phyloP scores from a whole-genome alignment of 2,888 invertebrate genomes.

The Watsonalla cultraria region DNA sequence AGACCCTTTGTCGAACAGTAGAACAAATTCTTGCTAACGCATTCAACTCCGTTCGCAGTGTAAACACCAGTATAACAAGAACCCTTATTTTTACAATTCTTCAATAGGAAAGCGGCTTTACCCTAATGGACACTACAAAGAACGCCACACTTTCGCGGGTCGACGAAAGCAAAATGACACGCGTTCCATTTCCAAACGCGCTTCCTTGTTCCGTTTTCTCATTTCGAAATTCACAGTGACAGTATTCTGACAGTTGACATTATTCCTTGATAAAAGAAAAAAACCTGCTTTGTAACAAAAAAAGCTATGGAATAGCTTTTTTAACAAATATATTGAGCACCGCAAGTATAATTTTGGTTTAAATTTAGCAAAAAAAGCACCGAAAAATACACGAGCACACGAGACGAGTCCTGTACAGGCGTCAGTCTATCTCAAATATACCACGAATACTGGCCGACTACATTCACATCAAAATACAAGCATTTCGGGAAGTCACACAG shows the following conservation, averaged over 20 bases:
- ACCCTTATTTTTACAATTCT: conserved; percentile 8
- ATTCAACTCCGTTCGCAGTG: conserved; percentile 17
- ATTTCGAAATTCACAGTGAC: conserved; percentile 29
- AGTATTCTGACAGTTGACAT: conserved; percentile 2
- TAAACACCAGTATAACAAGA: conserved; percentile 22
- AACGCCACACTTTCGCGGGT: conserved; percentile 34
- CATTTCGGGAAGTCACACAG: conserved; percentile 55
- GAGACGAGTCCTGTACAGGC: conserved; percentile 52
- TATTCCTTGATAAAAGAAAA: not conserved
- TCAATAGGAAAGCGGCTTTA: conserved; percentile 20
- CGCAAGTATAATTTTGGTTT: no score
- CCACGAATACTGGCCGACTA: conserved; percentile 54
- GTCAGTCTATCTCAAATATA: conserved; percentile 51
- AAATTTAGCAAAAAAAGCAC: conserved; percentile 21
- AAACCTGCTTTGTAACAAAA: not conserved
- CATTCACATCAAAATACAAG: conserved; percentile 50
- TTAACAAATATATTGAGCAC: no score
- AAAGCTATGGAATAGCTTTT: no score
- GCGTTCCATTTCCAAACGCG: conserved; percentile 39
- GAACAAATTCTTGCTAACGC: conserved; percentile 20
- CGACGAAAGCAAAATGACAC: conserved; percentile 40
- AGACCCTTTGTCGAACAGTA: conserved; percentile 2
- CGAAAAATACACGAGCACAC: conserved; percentile 48
- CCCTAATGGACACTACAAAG: conserved; percentile 19
- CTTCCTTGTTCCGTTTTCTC: conserved; percentile 37